Conservation (phyloP, 1,140 invertebrate species). For the Atopsyche davidsoni region DNA sequence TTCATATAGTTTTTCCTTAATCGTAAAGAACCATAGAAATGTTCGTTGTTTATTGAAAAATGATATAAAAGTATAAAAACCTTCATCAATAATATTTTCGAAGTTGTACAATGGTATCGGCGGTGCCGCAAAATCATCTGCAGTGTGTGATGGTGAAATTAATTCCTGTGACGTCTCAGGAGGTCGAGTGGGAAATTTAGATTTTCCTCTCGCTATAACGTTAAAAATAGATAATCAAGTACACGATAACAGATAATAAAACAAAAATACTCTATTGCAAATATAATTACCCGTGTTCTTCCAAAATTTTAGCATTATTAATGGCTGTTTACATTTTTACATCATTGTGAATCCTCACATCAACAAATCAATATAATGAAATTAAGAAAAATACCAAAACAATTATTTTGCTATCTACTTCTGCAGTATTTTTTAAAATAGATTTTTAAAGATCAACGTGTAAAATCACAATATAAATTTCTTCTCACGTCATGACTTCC, state of each 20-base stretch:
- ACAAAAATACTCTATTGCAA: not conserved
- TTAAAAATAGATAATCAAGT: constrained; percentile 3
- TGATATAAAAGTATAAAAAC: constrained; percentile 1
- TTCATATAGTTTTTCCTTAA: no score
- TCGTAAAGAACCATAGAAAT: no score
- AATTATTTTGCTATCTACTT: no score
- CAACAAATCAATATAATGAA: no score
- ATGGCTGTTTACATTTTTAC: constrained; percentile 26
- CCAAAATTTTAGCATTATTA: constrained; percentile 27
- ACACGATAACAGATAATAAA: not conserved
- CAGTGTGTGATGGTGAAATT: constrained; percentile 14
- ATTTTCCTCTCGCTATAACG: constrained; percentile 24
- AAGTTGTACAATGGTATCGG: constrained; percentile 5
- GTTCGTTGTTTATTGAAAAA: no score
- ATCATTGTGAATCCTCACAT: no score
- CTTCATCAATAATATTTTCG: constrained; percentile 11
- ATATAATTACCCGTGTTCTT: constrained; percentile 26
- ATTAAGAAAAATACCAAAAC: no score
- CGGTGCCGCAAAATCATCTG: constrained; percentile 6
- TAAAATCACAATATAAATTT: no score
- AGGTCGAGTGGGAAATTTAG: constrained; percentile 27
- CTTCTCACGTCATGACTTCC: constrained; percentile 16
- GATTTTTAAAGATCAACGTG: no score
- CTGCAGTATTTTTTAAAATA: no score
- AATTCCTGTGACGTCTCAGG: constrained; percentile 20